Conservation (phyloP, 2,113 vertebrate genomes). For the Myrmecobius fasciatus region DNA sequence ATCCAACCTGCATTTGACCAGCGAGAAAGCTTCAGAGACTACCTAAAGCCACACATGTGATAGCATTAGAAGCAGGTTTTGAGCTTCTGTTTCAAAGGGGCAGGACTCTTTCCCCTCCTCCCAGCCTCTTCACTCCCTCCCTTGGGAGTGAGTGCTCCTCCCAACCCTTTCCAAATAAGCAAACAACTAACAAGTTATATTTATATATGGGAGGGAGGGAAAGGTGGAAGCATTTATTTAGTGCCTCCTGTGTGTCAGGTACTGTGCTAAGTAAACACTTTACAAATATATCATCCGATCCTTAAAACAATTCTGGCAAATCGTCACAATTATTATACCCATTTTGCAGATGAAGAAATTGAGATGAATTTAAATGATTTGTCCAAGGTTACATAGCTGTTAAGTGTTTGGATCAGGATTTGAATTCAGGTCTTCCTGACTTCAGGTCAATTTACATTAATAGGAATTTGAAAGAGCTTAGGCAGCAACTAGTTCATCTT, state of each 20-base stretch:
- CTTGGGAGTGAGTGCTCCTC: not conserved
- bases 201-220: not conserved
- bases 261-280: not conserved
- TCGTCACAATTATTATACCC: not conserved
- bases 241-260: not conserved
- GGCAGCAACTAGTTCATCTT: not conserved
- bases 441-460: not conserved
- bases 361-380: not conserved
- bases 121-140: too few species aligned
- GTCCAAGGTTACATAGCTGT: not conserved
- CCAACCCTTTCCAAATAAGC: not conserved
- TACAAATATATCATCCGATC: not conserved
- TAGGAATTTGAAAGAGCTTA: not conserved
- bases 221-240: not conserved
- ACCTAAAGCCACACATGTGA: not conserved
- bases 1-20: too few species aligned
- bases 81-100: too few species aligned
- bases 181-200: not conserved
- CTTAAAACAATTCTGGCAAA: not conserved
- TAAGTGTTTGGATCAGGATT: not conserved
- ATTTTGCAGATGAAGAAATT: not conserved
- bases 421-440: not conserved
- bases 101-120: too few species aligned
- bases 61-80: too few species aligned
- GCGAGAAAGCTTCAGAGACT: too few species aligned